A percentile compares a stretch with the other conserved stretches of the same genome.
Conservation (phyloP, 2,113 vertebrate species). For the Ageneiosus marmoratus region DNA sequence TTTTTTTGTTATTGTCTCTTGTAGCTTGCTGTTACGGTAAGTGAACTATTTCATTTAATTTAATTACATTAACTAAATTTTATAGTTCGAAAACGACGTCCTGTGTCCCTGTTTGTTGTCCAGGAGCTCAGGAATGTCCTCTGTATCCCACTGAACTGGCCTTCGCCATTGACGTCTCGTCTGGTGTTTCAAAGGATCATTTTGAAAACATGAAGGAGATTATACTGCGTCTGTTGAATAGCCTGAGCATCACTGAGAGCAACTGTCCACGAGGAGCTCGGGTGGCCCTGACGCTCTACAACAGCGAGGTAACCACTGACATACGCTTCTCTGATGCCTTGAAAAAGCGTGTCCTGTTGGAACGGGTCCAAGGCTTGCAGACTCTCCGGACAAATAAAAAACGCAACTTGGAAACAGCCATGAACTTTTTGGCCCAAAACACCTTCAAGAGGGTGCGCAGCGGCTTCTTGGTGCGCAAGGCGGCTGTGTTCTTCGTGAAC, state of each 20-base stretch:
- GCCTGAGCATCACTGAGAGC: constrained; percentile 87
- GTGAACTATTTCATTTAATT: constrained; percentile 69
- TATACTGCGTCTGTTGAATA: constrained; percentile 70
- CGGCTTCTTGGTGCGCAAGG: constrained; percentile 91
- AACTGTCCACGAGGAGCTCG: constrained; percentile 93
- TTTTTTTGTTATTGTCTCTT: constrained; percentile 43
- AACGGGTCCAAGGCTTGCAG: constrained; percentile 84
- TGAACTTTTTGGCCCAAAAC: constrained; percentile 90
- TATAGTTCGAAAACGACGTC: neutral
- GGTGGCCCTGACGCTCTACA: constrained; percentile 88
- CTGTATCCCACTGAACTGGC: constrained; percentile 93
- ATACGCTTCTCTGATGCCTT: constrained; percentile 85
- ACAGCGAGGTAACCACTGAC: constrained; percentile 87
- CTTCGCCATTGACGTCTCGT: constrained; percentile 86
- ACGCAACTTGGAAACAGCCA: constrained; percentile 82
- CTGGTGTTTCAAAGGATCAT: constrained; percentile 56
- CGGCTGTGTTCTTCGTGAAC: constrained; percentile 89
- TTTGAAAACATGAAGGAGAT: constrained; percentile 85
- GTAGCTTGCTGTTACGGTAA: constrained; percentile 96
- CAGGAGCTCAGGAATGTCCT: constrained; percentile 89
- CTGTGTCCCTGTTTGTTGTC: neutral
- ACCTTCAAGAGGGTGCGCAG: constrained; percentile 92
- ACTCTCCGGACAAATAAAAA: constrained; percentile 76
- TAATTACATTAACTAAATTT: too few species aligned
- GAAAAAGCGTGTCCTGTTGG: constrained; percentile 79